Percentiles rank a stretch among this genome's conserved stretches.
Evolutionary conservation across 2,797 vertebrate genomes (phyloP).

Genomic region (Dendrocincla tyrannina): DNA sequence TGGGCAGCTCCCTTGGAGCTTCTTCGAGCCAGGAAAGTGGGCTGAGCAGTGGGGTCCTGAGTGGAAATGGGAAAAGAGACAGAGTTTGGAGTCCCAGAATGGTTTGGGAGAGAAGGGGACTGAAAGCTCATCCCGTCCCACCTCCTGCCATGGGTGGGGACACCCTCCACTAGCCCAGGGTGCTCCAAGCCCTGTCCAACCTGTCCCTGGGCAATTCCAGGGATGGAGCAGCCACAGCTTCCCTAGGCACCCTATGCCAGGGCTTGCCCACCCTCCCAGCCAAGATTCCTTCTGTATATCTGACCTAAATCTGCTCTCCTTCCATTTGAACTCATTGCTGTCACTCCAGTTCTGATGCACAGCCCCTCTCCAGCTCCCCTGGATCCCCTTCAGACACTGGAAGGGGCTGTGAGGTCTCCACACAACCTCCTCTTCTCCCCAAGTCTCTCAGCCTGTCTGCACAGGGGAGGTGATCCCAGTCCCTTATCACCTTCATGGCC

Average conservation of each 20-base stretch:
- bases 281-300: fast-evolving
- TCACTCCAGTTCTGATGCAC: background rate
- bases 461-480: background rate
- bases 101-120: background rate
- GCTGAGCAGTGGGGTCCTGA: background rate
- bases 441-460: background rate
- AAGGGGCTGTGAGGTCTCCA: background rate
- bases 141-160: background rate
- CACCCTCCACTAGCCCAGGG: fast-evolving
- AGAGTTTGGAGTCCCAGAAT: fast-evolving
- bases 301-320: background rate
- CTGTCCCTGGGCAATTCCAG: background rate
- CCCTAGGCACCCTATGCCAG: background rate
- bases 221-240: background rate
- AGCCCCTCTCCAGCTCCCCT: background rate
- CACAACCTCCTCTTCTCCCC: background rate
- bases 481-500: background rate
- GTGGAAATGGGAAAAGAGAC: fast-evolving
- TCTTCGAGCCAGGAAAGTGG: background rate
- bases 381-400: background rate
- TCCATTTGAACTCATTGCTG: background rate
- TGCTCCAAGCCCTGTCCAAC: fast-evolving
- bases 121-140: fast-evolving
- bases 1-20: background rate
- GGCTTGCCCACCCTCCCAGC: fast-evolving